These are phyloP conservation scores for Gerris buenoi DNA, from an alignment of 1,140 invertebrate species.

Conservation along the genomic window DNA sequence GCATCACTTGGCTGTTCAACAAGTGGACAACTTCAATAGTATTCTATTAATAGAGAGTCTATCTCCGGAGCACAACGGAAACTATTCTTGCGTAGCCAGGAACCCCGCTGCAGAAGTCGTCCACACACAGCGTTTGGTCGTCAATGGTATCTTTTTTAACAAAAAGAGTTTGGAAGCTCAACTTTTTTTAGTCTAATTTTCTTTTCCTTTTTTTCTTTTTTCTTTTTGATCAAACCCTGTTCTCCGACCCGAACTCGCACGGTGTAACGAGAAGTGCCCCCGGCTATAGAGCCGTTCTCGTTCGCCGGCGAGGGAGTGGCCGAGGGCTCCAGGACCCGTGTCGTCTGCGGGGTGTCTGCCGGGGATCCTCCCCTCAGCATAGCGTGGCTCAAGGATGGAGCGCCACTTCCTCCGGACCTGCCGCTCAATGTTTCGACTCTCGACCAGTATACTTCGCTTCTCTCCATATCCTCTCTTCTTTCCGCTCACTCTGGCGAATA, in stretches of 20 bases:
- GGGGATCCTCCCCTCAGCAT: constrained; percentile 60
- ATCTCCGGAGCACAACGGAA: constrained; percentile 58
- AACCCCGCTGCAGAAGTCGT: constrained; percentile 56
- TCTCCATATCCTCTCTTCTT: constrained; percentile 58
- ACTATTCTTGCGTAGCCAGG: constrained; percentile 55
- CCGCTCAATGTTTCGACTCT: constrained; percentile 50
- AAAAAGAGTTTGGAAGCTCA: constrained; percentile 14
- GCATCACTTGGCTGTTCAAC: constrained; percentile 43
- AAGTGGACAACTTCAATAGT: constrained; percentile 60
- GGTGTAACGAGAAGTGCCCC: constrained; percentile 51
- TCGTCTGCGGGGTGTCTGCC: constrained; percentile 68
- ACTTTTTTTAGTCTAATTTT: constrained; percentile 6
- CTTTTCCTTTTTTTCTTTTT: constrained; percentile 7
- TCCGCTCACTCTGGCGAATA: constrained; percentile 62
- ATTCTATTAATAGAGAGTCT: constrained; percentile 63
- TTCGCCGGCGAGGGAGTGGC: constrained; percentile 58
- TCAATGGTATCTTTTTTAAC: constrained; percentile 47
- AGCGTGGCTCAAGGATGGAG: constrained; percentile 62
- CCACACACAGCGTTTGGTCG: constrained; percentile 54
- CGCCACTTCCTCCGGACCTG: constrained; percentile 37
- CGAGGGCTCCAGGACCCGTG: constrained; percentile 68
- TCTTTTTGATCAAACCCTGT: background rate
- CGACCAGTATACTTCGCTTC: constrained; percentile 55
- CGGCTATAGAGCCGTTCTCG: constrained; percentile 68
- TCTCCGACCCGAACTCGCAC: background rate